phyloP scores from a whole-genome alignment of 2,113 vertebrate species.

The Ictalurus furcatus region DNA sequence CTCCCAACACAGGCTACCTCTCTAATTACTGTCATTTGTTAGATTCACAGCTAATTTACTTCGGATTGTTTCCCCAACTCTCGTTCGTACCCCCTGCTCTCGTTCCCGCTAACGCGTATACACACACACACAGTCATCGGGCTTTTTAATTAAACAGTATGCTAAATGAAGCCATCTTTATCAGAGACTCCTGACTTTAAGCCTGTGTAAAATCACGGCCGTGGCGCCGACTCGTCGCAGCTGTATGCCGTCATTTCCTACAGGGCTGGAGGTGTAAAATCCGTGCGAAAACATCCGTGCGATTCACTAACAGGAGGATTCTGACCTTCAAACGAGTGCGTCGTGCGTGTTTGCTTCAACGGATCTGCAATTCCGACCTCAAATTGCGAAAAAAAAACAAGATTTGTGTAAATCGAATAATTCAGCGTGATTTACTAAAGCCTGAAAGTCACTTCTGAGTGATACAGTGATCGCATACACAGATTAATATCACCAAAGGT shows the following conservation, averaged over 20 bases:
- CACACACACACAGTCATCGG: constrained; percentile 17
- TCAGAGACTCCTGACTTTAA: constrained; percentile 38
- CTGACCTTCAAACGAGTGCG: not conserved
- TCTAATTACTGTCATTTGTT: constrained; percentile 76
- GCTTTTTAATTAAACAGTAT: constrained; percentile 54
- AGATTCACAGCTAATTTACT: constrained; percentile 72
- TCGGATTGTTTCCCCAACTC: constrained; percentile 59
- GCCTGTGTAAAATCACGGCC: not conserved
- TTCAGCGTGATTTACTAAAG: not conserved
- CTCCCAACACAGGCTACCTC: constrained; percentile 56
- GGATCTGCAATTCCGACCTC: not conserved
- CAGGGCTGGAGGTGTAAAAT: not conserved
- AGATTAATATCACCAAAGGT: not conserved
- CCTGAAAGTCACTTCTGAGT: not conserved
- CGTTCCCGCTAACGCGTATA: not conserved
- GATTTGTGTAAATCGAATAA: not conserved
- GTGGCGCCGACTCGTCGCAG: not conserved
- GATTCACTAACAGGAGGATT: not conserved
- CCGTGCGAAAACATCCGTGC: not conserved
- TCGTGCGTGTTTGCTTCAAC: not conserved
- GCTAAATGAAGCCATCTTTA: constrained; percentile 52
- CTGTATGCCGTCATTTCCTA: not conserved
- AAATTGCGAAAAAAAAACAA: not conserved
- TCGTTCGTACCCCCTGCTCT: constrained; percentile 37
- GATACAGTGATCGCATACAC: not conserved